A percentile compares a stretch with the other conserved stretches of the same genome.
These are phyloP conservation scores for Megalopta genalis DNA, from an alignment of 1,140 invertebrate genomes.

Conservation along the genomic window DNA sequence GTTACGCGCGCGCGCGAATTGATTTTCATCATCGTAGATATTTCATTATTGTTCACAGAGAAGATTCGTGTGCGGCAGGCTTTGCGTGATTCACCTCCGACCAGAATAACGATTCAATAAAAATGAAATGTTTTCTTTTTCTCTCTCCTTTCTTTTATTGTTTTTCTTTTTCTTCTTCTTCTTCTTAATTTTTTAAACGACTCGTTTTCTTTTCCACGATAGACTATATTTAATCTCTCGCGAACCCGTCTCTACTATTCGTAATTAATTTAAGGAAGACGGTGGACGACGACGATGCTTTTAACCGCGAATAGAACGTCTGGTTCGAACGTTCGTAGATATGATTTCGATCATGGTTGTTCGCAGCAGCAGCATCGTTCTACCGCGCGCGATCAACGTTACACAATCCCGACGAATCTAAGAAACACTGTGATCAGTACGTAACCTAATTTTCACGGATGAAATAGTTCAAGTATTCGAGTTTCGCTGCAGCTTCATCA, in stretches of 20 bases:
- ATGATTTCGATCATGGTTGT: constrained; percentile 8
- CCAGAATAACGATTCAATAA: constrained; percentile 19
- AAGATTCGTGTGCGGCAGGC: constrained; percentile 50
- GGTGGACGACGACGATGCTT: constrained; percentile 11
- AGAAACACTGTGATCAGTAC: constrained; percentile 17
- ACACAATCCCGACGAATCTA: constrained; percentile 19
- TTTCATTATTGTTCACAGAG: constrained; percentile 43
- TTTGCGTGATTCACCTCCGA: constrained; percentile 48
- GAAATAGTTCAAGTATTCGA: constrained; percentile 52
- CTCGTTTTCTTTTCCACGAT: constrained; percentile 39
- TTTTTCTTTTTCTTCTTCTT: not conserved
- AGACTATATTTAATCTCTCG: constrained; percentile 44
- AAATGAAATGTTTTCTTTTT: constrained; percentile 29
- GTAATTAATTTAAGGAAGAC: constrained; percentile 21
- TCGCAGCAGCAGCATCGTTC: constrained; percentile 33
- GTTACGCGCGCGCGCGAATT: constrained; percentile 23
- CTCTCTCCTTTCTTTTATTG: not conserved
- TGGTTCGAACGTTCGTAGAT: not conserved
- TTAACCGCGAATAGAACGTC: constrained; percentile 4
- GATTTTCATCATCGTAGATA: constrained; percentile 43
- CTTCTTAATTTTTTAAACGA: not conserved
- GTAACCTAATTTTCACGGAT: constrained; percentile 45
- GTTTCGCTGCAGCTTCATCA: constrained; percentile 55
- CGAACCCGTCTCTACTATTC: not conserved
- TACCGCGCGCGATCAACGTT: constrained; percentile 1